Evolutionary conservation across 2,113 vertebrate species (phyloP).

Genomic region (Anarrhichthys ocellatus): DNA sequence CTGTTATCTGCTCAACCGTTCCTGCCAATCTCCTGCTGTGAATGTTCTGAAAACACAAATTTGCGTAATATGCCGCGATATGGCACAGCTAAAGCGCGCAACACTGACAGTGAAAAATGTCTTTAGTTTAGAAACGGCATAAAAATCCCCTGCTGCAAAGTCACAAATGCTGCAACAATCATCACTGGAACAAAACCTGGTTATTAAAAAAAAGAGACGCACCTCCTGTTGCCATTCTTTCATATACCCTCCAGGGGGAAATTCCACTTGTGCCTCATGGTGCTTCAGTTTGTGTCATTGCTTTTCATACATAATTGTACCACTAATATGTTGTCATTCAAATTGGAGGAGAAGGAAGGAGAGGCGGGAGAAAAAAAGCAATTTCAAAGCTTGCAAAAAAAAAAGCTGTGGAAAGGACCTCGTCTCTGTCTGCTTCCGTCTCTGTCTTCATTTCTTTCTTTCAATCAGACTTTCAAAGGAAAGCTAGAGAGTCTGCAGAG

Average conservation of each 20-base stretch:
- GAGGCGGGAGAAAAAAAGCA: slow-evolving; percentile 24
- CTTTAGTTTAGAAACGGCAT: slow-evolving; percentile 16
- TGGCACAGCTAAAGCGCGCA: not conserved
- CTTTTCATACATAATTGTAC: slow-evolving; percentile 71
- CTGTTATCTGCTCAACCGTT: not conserved
- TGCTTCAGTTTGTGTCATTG: slow-evolving; percentile 64
- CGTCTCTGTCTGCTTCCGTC: slow-evolving; percentile 25
- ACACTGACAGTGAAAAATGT: slow-evolving; percentile 8
- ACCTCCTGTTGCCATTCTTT: slow-evolving; percentile 38
- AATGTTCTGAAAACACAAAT: slow-evolving; percentile 8
- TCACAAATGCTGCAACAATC: slow-evolving; percentile 13
- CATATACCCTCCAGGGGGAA: slow-evolving; percentile 36
- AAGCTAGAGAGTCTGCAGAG: slow-evolving; percentile 24
- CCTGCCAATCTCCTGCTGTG: slow-evolving; percentile 2
- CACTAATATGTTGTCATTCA: slow-evolving; percentile 64
- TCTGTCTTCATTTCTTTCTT: slow-evolving; percentile 30
- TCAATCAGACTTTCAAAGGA: slow-evolving; percentile 18
- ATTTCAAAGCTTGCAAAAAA: slow-evolving; percentile 63
- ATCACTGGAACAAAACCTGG: not conserved
- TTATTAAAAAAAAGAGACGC: slow-evolving; percentile 36
- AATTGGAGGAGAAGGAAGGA: slow-evolving; percentile 41
- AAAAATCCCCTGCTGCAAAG: slow-evolving; percentile 5
- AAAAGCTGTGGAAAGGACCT: slow-evolving; percentile 58
- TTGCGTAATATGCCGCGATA: not conserved
- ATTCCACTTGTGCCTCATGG: slow-evolving; percentile 35